Evolutionary conservation across 2,113 vertebrate genomes (phyloP).

Genomic region (Clupea harengus): DNA sequence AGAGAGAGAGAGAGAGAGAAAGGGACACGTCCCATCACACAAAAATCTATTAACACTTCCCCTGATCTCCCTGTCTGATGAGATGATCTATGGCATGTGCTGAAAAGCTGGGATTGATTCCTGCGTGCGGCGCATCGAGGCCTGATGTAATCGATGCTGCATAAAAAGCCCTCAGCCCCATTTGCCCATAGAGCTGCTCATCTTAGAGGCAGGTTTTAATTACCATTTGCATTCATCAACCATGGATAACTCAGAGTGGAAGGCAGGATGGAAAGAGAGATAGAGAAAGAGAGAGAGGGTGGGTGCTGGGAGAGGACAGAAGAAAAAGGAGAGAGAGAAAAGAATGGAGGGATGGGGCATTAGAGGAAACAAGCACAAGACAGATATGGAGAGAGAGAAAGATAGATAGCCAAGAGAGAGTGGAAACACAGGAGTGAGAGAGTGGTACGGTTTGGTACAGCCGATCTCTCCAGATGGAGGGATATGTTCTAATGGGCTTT

Average conservation of each 20-base stretch:
- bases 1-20: no score
- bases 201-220: conserved; percentile 7
- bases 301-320: not conserved
- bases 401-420: no score
- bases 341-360: not conserved
- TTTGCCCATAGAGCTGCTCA: not conserved
- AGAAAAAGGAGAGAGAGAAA: not conserved
- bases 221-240: not conserved
- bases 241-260: not conserved
- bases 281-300: not conserved
- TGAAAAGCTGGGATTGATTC: not conserved
- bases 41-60: conserved; percentile 1
- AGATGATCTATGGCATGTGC: not conserved
- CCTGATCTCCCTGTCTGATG: conserved; percentile 6
- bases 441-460: not conserved
- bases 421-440: no score
- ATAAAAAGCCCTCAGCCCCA: not conserved
- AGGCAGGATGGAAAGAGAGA: not conserved
- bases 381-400: not conserved
- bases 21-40: not conserved
- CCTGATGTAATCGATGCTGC: not conserved
- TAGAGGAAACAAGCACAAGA: not conserved
- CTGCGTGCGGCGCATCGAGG: not conserved
- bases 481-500: not conserved
- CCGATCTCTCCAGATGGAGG: not conserved